Evolutionary conservation across 2,888 invertebrate species (phyloP).

Genomic region (Nycteola revayana): DNA sequence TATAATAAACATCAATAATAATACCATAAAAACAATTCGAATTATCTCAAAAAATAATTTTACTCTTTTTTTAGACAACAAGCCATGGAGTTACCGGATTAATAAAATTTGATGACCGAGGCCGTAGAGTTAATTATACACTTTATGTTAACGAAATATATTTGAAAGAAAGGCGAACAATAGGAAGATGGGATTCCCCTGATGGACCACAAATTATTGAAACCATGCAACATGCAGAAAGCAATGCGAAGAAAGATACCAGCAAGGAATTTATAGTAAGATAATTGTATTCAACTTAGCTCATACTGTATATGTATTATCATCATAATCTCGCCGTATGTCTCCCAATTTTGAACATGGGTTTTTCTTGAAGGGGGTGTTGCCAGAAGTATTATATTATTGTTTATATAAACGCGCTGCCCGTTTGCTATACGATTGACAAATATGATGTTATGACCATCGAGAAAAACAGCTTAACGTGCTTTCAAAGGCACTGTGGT

Average conservation of each 20-base stretch:
- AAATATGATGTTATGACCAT: too few relatives aligned
- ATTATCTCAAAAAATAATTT: too few relatives aligned
- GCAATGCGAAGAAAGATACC: background rate
- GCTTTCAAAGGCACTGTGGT: too few relatives aligned
- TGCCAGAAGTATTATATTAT: too few relatives aligned
- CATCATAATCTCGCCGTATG: too few relatives aligned
- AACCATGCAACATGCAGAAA: conserved; percentile 64
- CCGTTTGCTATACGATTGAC: too few relatives aligned
- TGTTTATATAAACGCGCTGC: too few relatives aligned
- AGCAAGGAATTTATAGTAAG: conserved; percentile 86
- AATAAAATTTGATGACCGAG: conserved; percentile 85
- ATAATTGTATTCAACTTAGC: too few relatives aligned
- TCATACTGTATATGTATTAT: too few relatives aligned
- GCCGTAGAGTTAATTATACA: conserved; percentile 85
- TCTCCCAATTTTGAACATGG: too few relatives aligned
- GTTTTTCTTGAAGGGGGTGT: too few relatives aligned
- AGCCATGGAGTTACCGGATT: conserved; percentile 85
- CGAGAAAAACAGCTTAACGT: too few relatives aligned
- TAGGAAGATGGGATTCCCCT: conserved; percentile 60
- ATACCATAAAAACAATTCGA: background rate
- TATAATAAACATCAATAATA: background rate
- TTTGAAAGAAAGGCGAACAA: conserved; percentile 41
- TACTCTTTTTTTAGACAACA: conserved; percentile 80
- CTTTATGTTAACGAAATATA: conserved; percentile 85
- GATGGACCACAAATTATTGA: conserved; percentile 80